Conservation (phyloP, 2,113 vertebrate genomes). For the Callocephalon fimbriatum region DNA sequence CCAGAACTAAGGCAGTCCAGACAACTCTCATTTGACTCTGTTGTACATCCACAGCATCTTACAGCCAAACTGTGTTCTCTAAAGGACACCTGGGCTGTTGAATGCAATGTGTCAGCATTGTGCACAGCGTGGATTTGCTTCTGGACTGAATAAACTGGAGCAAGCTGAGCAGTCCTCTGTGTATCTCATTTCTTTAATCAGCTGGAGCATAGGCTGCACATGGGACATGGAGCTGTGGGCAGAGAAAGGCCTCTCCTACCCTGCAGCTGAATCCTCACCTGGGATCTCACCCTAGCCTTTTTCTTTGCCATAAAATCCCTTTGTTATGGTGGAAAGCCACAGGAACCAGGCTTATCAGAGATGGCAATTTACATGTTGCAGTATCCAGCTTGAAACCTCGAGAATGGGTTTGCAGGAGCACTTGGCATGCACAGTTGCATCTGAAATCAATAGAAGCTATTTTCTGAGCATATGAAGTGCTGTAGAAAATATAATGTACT, state of each 20-base stretch:
- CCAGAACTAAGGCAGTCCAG: not conserved
- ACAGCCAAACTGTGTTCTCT: not conserved
- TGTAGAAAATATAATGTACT: slow-evolving; percentile 25
- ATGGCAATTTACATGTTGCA: not conserved
- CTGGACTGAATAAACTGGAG: not conserved
- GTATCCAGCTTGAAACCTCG: not conserved
- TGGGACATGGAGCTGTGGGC: fast-evolving
- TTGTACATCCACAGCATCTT: not conserved
- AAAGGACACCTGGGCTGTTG: not conserved
- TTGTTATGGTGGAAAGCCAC: not conserved
- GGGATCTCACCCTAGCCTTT: not conserved
- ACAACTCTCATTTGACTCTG: not conserved
- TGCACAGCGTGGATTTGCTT: not conserved
- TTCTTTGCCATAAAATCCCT: not conserved
- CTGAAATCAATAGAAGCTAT: slow-evolving; percentile 48
- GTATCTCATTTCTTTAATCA: not conserved
- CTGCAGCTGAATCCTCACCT: fast-evolving
- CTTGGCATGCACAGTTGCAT: not conserved
- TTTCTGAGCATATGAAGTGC: not conserved
- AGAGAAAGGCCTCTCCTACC: not conserved
- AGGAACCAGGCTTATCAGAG: not conserved
- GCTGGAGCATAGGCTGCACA: not conserved
- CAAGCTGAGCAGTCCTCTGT: not conserved
- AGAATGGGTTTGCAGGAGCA: not conserved
- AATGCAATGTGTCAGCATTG: fast-evolving